These are phyloP conservation scores for Cyprinodon variegatus DNA, from an alignment of 2,113 vertebrate species.

Conservation along the genomic window DNA sequence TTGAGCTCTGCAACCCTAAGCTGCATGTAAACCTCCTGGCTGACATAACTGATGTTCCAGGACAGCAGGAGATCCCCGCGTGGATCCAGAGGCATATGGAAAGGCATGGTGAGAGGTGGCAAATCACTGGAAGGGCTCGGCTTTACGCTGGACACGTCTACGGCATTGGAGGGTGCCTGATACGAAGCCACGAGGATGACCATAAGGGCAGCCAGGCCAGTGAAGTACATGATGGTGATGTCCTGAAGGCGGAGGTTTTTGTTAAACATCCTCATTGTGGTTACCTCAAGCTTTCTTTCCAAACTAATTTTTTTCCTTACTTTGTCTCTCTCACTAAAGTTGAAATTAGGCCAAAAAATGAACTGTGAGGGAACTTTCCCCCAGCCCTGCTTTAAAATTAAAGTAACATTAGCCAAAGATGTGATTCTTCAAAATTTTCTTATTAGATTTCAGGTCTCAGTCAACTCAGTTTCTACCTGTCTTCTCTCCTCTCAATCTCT, in stretches of 20 bases:
- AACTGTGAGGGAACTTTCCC: slow-evolving; percentile 4
- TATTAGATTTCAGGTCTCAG: slow-evolving; percentile 19
- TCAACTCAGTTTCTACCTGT: slow-evolving; percentile 10
- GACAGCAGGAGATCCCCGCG: slow-evolving; percentile 84
- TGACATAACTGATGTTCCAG: slow-evolving; percentile 90
- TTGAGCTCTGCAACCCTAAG: slow-evolving; percentile 74
- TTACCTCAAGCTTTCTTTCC: slow-evolving; percentile 1
- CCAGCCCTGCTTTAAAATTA: neutral
- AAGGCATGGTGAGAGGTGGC: slow-evolving; percentile 79
- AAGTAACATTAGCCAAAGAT: neutral
- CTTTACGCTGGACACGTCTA: slow-evolving; percentile 41
- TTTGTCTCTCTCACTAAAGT: neutral
- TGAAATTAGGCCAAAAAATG: slow-evolving; percentile 8
- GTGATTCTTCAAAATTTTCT: slow-evolving; percentile 13
- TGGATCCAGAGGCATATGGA: slow-evolving; percentile 87
- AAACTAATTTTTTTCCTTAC: neutral
- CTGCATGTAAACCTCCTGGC: slow-evolving; percentile 83
- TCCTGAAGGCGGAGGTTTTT: slow-evolving; percentile 81
- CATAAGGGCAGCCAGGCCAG: slow-evolving; percentile 83
- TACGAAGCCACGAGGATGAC: slow-evolving; percentile 90
- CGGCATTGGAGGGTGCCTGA: slow-evolving; percentile 64
- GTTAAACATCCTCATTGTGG: slow-evolving; percentile 72
- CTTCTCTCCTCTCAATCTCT: slow-evolving; percentile 27
- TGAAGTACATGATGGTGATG: slow-evolving; percentile 89
- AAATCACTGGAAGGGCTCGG: slow-evolving; percentile 3